Conservation (phyloP, 2,888 invertebrate species). For the Cyrtodaria siliqua region DNA sequence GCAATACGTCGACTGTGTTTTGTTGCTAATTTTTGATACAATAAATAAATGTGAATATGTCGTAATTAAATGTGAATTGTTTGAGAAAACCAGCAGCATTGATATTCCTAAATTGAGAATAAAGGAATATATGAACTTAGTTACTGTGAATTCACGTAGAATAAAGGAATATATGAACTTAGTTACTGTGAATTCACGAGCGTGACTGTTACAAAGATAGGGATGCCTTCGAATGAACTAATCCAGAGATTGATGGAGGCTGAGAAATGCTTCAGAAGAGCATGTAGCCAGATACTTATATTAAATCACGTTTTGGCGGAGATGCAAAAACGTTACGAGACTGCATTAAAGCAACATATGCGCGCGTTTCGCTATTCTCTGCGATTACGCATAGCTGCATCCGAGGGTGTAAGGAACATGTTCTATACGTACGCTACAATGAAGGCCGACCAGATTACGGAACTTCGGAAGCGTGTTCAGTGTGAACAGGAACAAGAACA, state of each 20-base stretch:
- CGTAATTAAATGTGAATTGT: too few species aligned
- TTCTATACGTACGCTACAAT: conserved; percentile 72
- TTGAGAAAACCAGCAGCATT: too few species aligned
- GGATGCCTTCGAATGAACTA: conserved; percentile 17
- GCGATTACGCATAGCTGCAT: conserved; percentile 71
- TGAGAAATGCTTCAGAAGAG: conserved; percentile 64
- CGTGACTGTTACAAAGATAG: not conserved
- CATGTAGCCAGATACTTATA: conserved; percentile 72
- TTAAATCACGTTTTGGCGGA: conserved; percentile 69
- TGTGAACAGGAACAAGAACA: conserved; percentile 1
- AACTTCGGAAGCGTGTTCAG: conserved; percentile 19
- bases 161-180: too few species aligned
- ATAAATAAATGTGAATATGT: too few species aligned
- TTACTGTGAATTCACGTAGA: too few species aligned
- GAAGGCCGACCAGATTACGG: conserved; percentile 70
- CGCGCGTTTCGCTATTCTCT: conserved; percentile 74
- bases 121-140: too few species aligned
- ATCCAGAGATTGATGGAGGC: conserved; percentile 49
- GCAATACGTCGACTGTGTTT: too few species aligned
- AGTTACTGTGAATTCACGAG: too few species aligned
- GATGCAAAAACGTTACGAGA: conserved; percentile 71
- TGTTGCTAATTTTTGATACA: too few species aligned
- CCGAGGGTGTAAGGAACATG: conserved; percentile 77
- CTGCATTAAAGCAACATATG: conserved; percentile 69
- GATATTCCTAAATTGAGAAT: too few species aligned